Conservation (phyloP, 2,797 vertebrate species). For the Syndactyla subalaris region DNA sequence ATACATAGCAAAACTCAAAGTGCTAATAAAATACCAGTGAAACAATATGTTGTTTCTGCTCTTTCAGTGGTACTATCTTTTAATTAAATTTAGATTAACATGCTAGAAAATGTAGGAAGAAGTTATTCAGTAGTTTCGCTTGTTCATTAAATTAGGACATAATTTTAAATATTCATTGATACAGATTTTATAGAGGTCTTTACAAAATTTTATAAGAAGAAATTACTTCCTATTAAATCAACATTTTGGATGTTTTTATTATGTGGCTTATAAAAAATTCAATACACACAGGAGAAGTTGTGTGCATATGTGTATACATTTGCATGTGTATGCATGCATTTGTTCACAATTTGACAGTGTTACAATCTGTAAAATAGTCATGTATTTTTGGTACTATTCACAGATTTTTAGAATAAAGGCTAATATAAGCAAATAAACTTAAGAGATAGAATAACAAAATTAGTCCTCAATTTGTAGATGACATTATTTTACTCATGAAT, state of each 20-base stretch:
- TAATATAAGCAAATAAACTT: not conserved
- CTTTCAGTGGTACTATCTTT: slow-evolving; percentile 17
- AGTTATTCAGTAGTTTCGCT: not conserved
- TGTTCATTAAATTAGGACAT: slow-evolving; percentile 3
- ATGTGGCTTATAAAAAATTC: not conserved
- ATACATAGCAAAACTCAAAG: not conserved
- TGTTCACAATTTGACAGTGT: not conserved
- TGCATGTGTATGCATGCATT: not conserved
- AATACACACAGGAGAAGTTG: not conserved
- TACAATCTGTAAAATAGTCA: not conserved
- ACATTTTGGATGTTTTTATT: slow-evolving; percentile 4
- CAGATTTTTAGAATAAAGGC: slow-evolving; percentile 35
- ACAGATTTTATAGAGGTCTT: slow-evolving; percentile 15
- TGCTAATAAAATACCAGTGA: slow-evolving; percentile 9
- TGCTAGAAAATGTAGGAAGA: slow-evolving; percentile 2
- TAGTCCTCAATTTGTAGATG: slow-evolving; percentile 15
- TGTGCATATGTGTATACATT: too few species aligned
- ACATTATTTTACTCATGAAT: slow-evolving; percentile 22
- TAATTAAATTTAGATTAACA: slow-evolving; percentile 67
- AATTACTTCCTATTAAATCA: slow-evolving; percentile 21
- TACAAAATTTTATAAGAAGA: slow-evolving; percentile 28
- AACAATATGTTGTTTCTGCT: slow-evolving; percentile 35
- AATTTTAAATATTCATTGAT: slow-evolving; percentile 12
- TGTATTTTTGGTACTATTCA: slow-evolving; percentile 37
- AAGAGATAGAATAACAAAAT: slow-evolving; percentile 32